phyloP scores from a whole-genome alignment of 2,113 vertebrate species.

The Eretmodus cyanostictus region DNA sequence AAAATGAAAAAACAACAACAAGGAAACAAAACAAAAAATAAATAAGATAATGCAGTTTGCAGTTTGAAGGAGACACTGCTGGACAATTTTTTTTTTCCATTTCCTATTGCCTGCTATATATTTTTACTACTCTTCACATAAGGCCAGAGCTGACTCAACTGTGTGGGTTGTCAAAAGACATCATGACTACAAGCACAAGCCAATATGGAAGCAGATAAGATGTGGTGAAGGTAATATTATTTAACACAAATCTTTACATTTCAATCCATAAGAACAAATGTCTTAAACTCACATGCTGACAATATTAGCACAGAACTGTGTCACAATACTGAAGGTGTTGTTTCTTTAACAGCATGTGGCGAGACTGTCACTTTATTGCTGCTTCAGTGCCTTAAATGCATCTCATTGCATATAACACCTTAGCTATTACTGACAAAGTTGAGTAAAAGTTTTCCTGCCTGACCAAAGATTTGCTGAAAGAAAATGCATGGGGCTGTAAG shows the following conservation, averaged over 20 bases:
- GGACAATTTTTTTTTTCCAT: background rate
- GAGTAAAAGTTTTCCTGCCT: background rate
- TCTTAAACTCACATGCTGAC: background rate
- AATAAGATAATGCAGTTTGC: background rate
- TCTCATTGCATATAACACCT: background rate
- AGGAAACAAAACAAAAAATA: background rate
- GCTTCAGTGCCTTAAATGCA: background rate
- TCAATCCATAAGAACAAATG: background rate
- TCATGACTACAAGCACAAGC: background rate
- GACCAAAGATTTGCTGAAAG: background rate
- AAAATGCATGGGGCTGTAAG: background rate
- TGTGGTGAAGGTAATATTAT: background rate
- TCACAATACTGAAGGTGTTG: background rate
- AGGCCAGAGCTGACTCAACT: background rate
- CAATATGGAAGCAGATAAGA: background rate
- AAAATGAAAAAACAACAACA: background rate
- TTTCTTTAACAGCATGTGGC: background rate
- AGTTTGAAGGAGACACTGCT: background rate
- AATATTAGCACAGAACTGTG: background rate
- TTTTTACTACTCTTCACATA: background rate
- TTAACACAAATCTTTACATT: background rate
- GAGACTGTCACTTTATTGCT: background rate
- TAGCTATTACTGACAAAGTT: background rate
- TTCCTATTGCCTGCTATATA: background rate
- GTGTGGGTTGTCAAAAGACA: slow-evolving; percentile 16